Evolutionary conservation across 2,113 vertebrate species (phyloP).

Genomic region (Tretioscincus oriximinensis): DNA sequence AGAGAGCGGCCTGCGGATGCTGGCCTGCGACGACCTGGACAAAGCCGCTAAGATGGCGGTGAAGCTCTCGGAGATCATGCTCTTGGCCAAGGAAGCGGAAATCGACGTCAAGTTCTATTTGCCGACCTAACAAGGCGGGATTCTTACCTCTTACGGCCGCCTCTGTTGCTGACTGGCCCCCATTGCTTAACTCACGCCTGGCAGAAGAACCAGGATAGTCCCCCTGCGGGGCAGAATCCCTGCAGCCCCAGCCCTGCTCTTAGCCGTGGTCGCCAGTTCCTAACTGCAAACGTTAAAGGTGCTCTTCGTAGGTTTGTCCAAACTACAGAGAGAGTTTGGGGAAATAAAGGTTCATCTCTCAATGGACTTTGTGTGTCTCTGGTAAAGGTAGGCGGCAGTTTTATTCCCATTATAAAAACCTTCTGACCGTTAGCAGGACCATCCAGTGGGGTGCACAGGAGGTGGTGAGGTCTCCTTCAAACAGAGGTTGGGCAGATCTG

Average conservation of each 20-base stretch:
- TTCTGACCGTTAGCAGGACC: too few relatives aligned
- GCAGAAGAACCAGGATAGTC: not conserved
- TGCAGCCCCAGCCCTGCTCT: not conserved
- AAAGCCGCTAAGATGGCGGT: slow-evolving; percentile 98
- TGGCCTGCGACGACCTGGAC: slow-evolving; percentile 96
- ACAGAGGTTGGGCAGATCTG: too few relatives aligned
- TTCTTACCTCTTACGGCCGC: slow-evolving; percentile 31
- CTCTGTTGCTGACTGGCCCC: slow-evolving; percentile 28
- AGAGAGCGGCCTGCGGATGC: slow-evolving; percentile 92
- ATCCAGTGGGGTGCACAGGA: too few relatives aligned
- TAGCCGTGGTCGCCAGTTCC: slow-evolving; percentile 9
- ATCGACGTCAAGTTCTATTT: slow-evolving; percentile 44
- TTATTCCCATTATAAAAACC: too few relatives aligned
- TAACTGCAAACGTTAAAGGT: slow-evolving; percentile 13
- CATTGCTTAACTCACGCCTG: slow-evolving; percentile 1
- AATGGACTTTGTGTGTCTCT: slow-evolving; percentile 30
- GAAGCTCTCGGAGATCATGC: slow-evolving; percentile 89
- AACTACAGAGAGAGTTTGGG: slow-evolving; percentile 18
- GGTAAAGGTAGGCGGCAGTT: not conserved
- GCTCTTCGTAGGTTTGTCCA: slow-evolving; percentile 28
- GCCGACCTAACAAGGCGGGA: not conserved
- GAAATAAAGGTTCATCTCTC: slow-evolving; percentile 49
- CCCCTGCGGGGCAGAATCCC: not conserved
- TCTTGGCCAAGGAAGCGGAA: slow-evolving; percentile 84
- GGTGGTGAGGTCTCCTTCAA: too few relatives aligned